Evolutionary conservation across 2,888 invertebrate genomes (phyloP).

Genomic region (Chymomyza caudatula): DNA sequence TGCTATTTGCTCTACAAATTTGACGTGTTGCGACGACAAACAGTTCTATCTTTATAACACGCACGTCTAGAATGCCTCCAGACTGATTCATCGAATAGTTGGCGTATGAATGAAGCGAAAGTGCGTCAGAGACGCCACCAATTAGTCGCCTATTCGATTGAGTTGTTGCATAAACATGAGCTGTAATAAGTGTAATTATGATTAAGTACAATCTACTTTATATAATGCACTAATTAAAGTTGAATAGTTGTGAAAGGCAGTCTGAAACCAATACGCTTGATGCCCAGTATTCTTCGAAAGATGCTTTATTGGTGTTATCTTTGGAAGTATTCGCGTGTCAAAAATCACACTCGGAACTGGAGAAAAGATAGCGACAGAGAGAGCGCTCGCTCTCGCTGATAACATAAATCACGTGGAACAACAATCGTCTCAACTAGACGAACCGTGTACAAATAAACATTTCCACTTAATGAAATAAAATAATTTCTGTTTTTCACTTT

Average conservation of each 20-base stretch:
- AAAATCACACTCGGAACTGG: slow-evolving; percentile 24
- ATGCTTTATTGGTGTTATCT: not conserved
- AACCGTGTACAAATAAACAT: not conserved
- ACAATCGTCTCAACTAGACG: not conserved
- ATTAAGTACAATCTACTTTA: not conserved
- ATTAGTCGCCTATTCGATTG: not conserved
- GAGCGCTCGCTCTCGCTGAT: slow-evolving; percentile 10
- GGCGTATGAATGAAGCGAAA: not conserved
- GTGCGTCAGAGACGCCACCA: not conserved
- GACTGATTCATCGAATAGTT: not conserved
- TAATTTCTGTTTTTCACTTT: not conserved
- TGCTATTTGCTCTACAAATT: not conserved
- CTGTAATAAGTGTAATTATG: not conserved
- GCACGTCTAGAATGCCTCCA: not conserved
- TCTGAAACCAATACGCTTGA: not conserved
- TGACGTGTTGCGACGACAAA: not conserved
- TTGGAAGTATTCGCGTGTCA: not conserved
- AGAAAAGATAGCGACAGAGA: slow-evolving; percentile 12
- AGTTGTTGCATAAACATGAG: not conserved
- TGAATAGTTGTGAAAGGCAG: not conserved
- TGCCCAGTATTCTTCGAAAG: not conserved
- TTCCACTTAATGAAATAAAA: slow-evolving; percentile 2
- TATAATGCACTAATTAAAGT: not conserved
- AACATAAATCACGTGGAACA: slow-evolving; percentile 28
- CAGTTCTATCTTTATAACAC: not conserved